Evolutionary conservation across 1,140 invertebrate genomes (phyloP).

Genomic region (Tetramorium parvispinum): DNA sequence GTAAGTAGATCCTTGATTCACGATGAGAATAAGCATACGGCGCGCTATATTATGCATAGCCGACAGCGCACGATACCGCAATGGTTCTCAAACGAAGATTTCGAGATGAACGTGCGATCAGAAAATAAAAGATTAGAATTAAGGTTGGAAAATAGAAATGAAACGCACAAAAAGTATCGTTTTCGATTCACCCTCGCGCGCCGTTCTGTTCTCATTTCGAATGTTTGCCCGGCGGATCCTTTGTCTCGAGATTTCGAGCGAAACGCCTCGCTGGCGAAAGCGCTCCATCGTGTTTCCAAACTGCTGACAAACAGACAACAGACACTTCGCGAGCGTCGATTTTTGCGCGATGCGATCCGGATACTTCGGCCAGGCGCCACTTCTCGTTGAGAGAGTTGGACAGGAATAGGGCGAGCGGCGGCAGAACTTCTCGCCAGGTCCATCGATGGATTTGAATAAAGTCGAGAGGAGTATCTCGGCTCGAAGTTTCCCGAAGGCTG

Average conservation of each 20-base stretch:
- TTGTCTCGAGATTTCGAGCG: not conserved
- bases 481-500: slow-evolving; percentile 22
- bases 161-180: not conserved
- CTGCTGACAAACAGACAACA: not conserved
- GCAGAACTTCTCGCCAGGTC: slow-evolving; percentile 5
- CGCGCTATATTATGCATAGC: not conserved
- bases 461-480: not conserved
- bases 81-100: slow-evolving; percentile 18
- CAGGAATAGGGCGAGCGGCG: not conserved
- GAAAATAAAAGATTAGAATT: not conserved
- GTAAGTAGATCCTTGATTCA: slow-evolving; percentile 79
- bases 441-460: slow-evolving; percentile 50
- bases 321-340: not conserved
- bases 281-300: not conserved
- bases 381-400: slow-evolving; percentile 9
- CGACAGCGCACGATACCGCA: not conserved
- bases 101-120: not conserved
- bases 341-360: slow-evolving; percentile 6
- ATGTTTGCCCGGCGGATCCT: not conserved
- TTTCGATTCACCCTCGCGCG: not conserved
- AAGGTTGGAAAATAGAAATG: not conserved
- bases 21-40: slow-evolving; percentile 24
- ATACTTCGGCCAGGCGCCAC: slow-evolving; percentile 15
- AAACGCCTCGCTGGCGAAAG: not conserved
- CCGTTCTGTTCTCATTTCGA: not conserved